phyloP scores from a whole-genome alignment of 2,888 invertebrate species.

The Lathronympha strigana region DNA sequence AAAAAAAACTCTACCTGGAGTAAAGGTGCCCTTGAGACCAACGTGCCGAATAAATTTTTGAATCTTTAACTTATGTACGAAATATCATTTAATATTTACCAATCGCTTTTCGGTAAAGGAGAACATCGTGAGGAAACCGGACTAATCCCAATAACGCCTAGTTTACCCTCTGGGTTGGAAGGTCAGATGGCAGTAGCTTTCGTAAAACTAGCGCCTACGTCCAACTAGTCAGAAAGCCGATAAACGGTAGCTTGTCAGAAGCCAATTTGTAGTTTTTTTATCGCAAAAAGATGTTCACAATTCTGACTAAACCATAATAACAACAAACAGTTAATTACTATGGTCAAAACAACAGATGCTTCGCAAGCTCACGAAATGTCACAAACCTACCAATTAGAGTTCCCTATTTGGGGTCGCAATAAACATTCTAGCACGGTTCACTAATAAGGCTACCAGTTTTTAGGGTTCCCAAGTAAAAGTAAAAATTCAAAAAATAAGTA shows the following conservation, averaged over 20 bases:
- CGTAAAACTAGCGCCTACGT: too few relatives aligned
- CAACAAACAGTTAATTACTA: constrained; percentile 7
- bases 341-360: constrained; percentile 20
- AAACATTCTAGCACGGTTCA: too few relatives aligned
- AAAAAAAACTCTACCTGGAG: too few relatives aligned
- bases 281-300: not conserved
- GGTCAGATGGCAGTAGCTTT: too few relatives aligned
- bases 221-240: not conserved
- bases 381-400: constrained; percentile 15
- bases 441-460: not conserved
- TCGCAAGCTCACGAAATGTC: constrained; percentile 26
- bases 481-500: too few relatives aligned
- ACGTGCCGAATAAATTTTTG: too few relatives aligned
- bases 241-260: not conserved
- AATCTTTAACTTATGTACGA: too few relatives aligned
- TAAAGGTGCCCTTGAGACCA: too few relatives aligned
- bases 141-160: too few relatives aligned
- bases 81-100: not conserved
- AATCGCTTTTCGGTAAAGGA: too few relatives aligned
- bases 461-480: not conserved
- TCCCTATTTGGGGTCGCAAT: constrained; percentile 12
- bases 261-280: constrained; percentile 1
- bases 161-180: too few relatives aligned
- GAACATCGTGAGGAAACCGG: too few relatives aligned
- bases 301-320: constrained; percentile 10